Evolutionary conservation across 92 coral and sea anemone species (phyloP), one percentile per base, ranked within the genome.

Genomic region (Epizoanthus rinbou): DNA sequence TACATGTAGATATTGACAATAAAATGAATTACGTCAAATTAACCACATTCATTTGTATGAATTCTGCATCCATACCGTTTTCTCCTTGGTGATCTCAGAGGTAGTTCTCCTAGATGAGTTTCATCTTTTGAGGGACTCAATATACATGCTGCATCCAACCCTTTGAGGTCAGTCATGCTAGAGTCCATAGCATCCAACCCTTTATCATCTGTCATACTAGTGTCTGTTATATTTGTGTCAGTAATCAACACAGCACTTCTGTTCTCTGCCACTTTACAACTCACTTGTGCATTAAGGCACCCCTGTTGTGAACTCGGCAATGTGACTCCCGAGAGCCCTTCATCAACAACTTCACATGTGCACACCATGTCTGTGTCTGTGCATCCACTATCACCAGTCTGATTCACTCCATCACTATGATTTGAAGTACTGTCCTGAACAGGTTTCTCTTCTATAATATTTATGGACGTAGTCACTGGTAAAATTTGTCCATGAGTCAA

Each of bases 11-110:
- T 28, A 28, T 28, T 28, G 31, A 28, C 31, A 28, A 28, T 28
- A 28, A 28, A 28, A 28, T 28, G 31, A 28, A 28, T 28, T 28
- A 28, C 31, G 2, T 21, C 19, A 24, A 15, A 14, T 8, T 0
- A 4, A 8, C 18, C 3, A 8, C 3, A 59, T 14, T 5, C 25
- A 22, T 3, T 16, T 7, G 22, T 54, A 57, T 78, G n/a, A 9
- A 24, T 54, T 41, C 35, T 9, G 5, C 14, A 33, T 25, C 15
- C 81, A 79, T 70, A 92, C 95, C 95, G 84, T 70, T 92, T 92
- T 72, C 95, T 82, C 65, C 90, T 92, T 39, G 95, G 95, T 5
- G 95, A 92, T n/a, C 83, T 75, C 9, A 79, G 50, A 8, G 80
- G 85, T 60, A 73, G 21, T 57, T 88, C 91, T 65, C 64, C 53